Evolutionary conservation across 2,113 vertebrate genomes (phyloP).

Genomic region (Procavia capensis): DNA sequence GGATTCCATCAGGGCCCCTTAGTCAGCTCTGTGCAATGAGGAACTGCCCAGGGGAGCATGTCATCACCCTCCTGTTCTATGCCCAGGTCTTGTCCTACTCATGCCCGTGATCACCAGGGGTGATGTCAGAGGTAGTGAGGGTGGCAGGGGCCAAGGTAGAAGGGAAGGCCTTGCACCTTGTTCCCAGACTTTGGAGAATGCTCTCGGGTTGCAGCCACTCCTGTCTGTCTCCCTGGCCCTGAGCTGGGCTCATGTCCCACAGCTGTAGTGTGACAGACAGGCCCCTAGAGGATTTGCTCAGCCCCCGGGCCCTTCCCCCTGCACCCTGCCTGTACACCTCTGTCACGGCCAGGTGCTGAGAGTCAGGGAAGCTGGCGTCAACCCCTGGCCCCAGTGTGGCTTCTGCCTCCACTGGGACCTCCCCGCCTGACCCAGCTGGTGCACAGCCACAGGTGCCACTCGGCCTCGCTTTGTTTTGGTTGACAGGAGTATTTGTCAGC

Average conservation of each 20-base stretch:
- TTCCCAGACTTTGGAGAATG: neutral
- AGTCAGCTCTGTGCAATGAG: neutral
- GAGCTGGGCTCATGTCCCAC: neutral
- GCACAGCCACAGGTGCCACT: accelerated
- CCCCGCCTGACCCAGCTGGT: slow-evolving; percentile 32
- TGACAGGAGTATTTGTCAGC: slow-evolving; percentile 26
- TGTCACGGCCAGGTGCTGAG: neutral
- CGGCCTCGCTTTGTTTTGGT: neutral
- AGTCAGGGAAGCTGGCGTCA: neutral
- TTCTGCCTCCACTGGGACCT: neutral
- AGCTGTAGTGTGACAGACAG: neutral
- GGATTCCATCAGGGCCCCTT: neutral
- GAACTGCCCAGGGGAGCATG: neutral
- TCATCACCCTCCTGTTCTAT: neutral
- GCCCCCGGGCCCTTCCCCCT: neutral
- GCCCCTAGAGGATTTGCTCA: neutral
- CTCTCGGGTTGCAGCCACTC: neutral
- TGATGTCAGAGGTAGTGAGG: neutral
- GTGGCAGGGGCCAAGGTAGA: neutral
- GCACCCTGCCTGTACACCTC: accelerated
- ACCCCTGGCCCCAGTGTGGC: neutral
- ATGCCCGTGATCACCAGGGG: neutral
- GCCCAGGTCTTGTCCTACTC: neutral
- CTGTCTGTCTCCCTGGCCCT: neutral
- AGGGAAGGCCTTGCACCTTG: neutral